A percentile compares a stretch with the other conserved stretches of the same genome.
Conservation (phyloP, 2,797 vertebrate genomes). For the Prionace glauca region DNA sequence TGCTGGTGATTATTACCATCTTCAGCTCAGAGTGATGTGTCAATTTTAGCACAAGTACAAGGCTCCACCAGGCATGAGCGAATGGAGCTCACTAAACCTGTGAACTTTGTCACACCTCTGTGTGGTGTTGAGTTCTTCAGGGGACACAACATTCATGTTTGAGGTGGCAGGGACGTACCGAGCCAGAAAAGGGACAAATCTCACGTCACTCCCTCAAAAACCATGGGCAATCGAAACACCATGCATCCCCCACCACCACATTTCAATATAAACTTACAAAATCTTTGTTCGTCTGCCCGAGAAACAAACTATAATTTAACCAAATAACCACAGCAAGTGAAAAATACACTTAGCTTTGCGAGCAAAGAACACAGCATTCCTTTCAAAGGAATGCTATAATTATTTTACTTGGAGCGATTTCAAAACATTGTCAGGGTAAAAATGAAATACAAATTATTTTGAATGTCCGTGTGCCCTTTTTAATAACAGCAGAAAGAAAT, state of each 20-base stretch:
- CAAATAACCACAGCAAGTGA: constrained; percentile 25
- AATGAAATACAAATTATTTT: constrained; percentile 29
- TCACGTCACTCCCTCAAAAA: not conserved
- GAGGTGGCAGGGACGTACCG: not conserved
- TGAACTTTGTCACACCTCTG: not conserved
- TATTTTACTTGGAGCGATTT: constrained; percentile 32
- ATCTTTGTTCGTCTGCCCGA: not conserved
- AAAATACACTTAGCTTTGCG: not conserved
- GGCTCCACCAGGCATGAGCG: not conserved
- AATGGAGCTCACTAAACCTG: not conserved
- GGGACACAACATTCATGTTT: not conserved
- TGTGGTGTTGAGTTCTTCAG: not conserved
- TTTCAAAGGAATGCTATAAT: not conserved
- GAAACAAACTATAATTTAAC: constrained; percentile 20
- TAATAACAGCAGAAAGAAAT: constrained; percentile 19
- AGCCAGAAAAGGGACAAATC: not conserved
- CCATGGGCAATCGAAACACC: not conserved
- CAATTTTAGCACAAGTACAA: not conserved
- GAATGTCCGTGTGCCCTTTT: not conserved
- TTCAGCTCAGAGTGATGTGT: not conserved
- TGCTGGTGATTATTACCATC: not conserved
- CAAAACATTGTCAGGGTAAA: constrained; percentile 32
- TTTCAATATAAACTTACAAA: not conserved
- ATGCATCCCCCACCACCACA: not conserved
- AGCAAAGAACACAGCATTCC: constrained; percentile 8